Base-by-base conservation (phyloP, 2,888 invertebrate genomes). In the Peribatodes rhomboidaria region DNA sequence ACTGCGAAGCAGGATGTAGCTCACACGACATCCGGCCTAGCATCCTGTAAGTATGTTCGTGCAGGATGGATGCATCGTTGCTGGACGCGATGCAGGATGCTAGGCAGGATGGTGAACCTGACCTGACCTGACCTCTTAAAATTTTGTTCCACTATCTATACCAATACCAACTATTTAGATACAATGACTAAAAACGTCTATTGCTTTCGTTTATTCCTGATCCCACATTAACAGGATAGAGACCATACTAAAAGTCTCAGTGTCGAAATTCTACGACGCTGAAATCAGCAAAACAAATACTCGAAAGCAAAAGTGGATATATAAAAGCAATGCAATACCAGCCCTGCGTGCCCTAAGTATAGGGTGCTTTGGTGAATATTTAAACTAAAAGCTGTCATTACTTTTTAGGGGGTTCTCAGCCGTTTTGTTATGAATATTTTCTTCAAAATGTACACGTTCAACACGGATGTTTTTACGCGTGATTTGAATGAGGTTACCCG, bases 331-430 rank as follows among this genome's bases (percentile, higher is more conserved):
- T 18, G 39, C 10, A 42, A 55, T 56, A 44, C 13, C 47, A 13
- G 22, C 7, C 22, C 42, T 33, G 47, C 20, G 11, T 55, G 31
- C 58, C 37, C 27, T 46, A 57, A 50, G 44, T 41, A 47, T 46
- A 20, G 52, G 54, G 64, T 44, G 27, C 22, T 59, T 59, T 6
- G 18, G 42, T 63, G 47, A 65, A 65, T 65, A 56, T 65, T 65
- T 55, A 56, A 65, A 59, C 37, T 37, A 59, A 56, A 33, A 46
- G 37, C 37, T 14, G 37, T 20, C 59, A 39, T 65, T 65, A 65
- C 20, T 55, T 64, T 65, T 65, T 60, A 65, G 59, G 27, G 37
- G 42, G 31, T 18, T 56, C 55, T 46, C 20, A 14, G 49, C 49
- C 16, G 27, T 56, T 58, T 39, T 18, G 14, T 44, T 56, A 44